Evolutionary conservation across 2,888 invertebrate genomes (phyloP).

Genomic region (Tachina grossa): DNA sequence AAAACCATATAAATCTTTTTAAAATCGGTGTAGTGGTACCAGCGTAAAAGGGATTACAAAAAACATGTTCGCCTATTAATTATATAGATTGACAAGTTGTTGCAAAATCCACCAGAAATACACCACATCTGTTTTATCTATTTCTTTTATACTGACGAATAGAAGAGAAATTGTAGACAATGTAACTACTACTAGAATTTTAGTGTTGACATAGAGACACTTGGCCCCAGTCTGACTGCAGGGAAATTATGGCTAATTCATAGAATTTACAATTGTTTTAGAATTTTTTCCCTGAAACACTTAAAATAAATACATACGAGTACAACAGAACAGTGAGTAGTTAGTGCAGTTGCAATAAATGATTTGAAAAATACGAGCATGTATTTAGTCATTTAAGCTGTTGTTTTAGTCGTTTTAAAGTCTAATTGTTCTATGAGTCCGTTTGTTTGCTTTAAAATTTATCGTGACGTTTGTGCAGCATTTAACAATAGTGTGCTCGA

Average conservation of each 20-base stretch:
- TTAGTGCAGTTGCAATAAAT: not conserved
- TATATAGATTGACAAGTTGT: too few relatives aligned
- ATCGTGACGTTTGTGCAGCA: constrained; percentile 26
- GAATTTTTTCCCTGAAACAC: constrained; percentile 21
- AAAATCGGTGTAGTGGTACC: too few relatives aligned
- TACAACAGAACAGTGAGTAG: not conserved
- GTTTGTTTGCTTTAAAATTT: constrained; percentile 6
- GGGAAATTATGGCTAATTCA: constrained; percentile 33
- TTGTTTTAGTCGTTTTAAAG: not conserved
- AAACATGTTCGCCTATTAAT: too few relatives aligned
- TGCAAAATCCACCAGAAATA: too few relatives aligned
- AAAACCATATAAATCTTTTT: too few relatives aligned
- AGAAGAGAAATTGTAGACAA: too few relatives aligned
- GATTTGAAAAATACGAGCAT: constrained; percentile 9
- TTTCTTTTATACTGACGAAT: too few relatives aligned
- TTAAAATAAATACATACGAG: not conserved
- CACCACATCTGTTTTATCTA: too few relatives aligned
- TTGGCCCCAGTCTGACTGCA: too few relatives aligned
- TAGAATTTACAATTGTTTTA: constrained; percentile 42
- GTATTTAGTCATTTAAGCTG: constrained; percentile 21
- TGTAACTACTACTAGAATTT: too few relatives aligned
- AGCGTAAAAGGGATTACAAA: too few relatives aligned
- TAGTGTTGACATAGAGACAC: too few relatives aligned
- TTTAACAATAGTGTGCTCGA: constrained; percentile 3
- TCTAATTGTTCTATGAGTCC: not conserved